Percentiles rank a stretch among this genome's conserved stretches.
Evolutionary conservation across 2,797 vertebrate species (phyloP).

Genomic region (Darevskia nairensis): DNA sequence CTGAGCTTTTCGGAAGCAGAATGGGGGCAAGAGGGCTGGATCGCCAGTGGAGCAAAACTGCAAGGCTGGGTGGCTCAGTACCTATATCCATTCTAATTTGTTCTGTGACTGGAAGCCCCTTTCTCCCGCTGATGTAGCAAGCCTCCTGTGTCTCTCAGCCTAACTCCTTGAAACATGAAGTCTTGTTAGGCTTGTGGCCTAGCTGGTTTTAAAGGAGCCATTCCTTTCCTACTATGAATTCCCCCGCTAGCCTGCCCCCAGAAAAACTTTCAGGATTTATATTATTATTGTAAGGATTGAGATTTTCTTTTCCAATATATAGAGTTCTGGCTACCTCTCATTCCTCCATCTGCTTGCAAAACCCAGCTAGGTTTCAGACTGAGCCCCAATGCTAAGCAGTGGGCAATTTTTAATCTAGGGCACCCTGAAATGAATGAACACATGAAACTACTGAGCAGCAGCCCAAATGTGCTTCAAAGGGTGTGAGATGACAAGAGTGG

Average conservation of each 20-base stretch:
- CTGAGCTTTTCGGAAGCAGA: slow-evolving; percentile 25
- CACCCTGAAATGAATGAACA: neutral
- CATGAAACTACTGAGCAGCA: neutral
- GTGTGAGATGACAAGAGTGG: neutral
- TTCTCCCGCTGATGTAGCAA: neutral
- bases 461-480: neutral
- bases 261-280: neutral
- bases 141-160: neutral
- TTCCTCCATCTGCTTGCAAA: neutral
- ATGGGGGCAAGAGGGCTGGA: neutral
- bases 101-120: neutral
- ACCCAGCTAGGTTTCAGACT: neutral
- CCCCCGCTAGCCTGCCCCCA: too few species aligned
- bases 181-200: neutral
- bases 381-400: neutral
- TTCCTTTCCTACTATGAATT: neutral
- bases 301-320: neutral
- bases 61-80: neutral
- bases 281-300: neutral
- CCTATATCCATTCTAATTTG: slow-evolving; percentile 35
- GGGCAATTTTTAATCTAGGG: neutral
- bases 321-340: neutral
- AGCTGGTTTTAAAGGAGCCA: neutral
- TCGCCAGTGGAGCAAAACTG: neutral
- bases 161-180: neutral